These are phyloP conservation scores for Bellardia pandia DNA, from an alignment of 2,888 invertebrate genomes.

Conservation along the genomic window DNA sequence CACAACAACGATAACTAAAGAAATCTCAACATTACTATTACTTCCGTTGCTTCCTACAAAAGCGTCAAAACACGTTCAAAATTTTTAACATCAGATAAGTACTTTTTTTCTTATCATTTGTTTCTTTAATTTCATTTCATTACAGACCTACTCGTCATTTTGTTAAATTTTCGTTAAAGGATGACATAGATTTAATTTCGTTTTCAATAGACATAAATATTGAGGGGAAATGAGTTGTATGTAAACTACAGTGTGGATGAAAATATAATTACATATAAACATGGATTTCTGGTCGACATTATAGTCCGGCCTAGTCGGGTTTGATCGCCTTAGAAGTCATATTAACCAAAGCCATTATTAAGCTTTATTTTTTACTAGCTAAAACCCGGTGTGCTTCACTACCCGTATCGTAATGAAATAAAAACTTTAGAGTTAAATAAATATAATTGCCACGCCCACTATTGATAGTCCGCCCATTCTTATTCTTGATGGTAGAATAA, in stretches of 20 bases:
- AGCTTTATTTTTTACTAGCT: too few species aligned
- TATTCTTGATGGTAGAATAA: too few species aligned
- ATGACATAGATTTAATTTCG: conserved; percentile 41
- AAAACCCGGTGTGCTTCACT: too few species aligned
- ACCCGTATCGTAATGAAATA: too few species aligned
- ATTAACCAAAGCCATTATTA: too few species aligned
- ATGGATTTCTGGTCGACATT: too few species aligned
- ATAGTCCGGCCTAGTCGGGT: too few species aligned
- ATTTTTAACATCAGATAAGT: conserved; percentile 16
- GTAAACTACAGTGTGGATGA: not conserved
- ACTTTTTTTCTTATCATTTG: not conserved
- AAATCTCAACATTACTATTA: conserved; percentile 25
- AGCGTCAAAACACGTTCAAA: conserved; percentile 63
- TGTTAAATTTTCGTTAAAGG: conserved; percentile 27
- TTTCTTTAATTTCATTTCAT: conserved; percentile 36
- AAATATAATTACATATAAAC: not conserved
- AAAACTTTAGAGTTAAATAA: too few species aligned
- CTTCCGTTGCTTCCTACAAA: conserved; percentile 56
- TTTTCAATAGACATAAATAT: conserved; percentile 42
- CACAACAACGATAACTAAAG: conserved; percentile 4
- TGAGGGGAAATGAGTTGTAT: not conserved
- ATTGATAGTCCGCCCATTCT: too few species aligned
- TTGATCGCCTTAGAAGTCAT: too few species aligned
- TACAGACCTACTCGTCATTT: conserved; percentile 20
- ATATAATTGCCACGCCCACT: too few species aligned